A percentile compares a stretch with the other conserved stretches of the same genome.
Conservation (phyloP, 2,888 invertebrate genomes). For the Drosophila ustulata region DNA sequence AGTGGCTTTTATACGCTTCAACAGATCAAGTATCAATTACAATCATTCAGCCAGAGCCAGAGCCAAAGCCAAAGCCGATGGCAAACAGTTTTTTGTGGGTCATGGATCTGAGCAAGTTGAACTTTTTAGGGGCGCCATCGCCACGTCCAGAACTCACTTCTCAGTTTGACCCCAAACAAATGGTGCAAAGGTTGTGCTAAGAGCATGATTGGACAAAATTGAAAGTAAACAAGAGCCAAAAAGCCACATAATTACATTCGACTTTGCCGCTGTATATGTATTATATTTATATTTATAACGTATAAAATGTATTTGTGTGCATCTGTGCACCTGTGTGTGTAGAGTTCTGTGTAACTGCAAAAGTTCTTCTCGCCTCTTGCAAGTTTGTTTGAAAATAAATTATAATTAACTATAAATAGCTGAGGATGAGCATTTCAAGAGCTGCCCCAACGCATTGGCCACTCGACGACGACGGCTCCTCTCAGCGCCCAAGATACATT, state of each 20-base stretch:
- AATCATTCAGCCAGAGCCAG: conserved; percentile 56
- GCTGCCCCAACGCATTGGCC: conserved; percentile 12
- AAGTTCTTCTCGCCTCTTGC: conserved; percentile 46
- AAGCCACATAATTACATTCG: conserved; percentile 14
- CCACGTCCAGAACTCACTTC: no score
- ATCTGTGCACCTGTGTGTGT: conserved; percentile 9
- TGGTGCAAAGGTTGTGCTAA: conserved; percentile 4
- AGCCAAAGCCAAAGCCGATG: conserved; percentile 35
- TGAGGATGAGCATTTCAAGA: conserved; percentile 27
- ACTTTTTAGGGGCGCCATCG: not conserved
- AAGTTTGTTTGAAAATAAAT: conserved; percentile 62
- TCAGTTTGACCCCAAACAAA: not conserved
- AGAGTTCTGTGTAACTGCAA: conserved; percentile 37
- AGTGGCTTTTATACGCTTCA: conserved; percentile 76
- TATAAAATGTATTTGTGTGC: not conserved
- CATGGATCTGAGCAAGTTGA: conserved; percentile 29
- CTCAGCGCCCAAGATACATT: conserved; percentile 23
- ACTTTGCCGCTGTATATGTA: not conserved
- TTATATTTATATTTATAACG: conserved; percentile 8
- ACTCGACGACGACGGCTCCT: conserved; percentile 20
- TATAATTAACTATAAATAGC: conserved; percentile 69
- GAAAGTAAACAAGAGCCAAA: conserved; percentile 17
- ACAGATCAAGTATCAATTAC: conserved; percentile 79
- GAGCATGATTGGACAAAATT: conserved; percentile 10
- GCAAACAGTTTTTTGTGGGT: conserved; percentile 51